Evolutionary conservation across 2,113 vertebrate species (phyloP).

Genomic region (Stigmatopora argus): DNA sequence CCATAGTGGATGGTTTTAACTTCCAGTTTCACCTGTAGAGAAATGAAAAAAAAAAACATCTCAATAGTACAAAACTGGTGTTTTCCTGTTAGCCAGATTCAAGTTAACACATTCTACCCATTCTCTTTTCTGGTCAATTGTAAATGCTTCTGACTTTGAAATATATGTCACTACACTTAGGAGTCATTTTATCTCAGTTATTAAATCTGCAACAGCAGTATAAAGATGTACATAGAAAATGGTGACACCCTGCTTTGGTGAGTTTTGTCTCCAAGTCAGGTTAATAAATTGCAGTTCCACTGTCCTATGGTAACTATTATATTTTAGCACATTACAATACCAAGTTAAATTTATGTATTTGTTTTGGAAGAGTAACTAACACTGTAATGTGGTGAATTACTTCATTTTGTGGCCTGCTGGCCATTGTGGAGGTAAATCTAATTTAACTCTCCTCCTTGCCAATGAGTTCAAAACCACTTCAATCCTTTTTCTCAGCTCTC

Average conservation of each 20-base stretch:
- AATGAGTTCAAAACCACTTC: background rate
- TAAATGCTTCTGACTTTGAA: too few relatives aligned
- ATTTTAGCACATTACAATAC: background rate
- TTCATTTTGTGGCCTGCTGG: background rate
- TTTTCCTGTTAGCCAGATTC: too few relatives aligned
- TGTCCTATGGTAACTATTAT: background rate
- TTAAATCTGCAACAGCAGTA: background rate
- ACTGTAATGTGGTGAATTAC: background rate
- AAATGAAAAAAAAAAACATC: constrained; percentile 50
- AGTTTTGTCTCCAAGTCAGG: background rate
- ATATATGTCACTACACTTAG: too few relatives aligned
- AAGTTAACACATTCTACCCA: too few relatives aligned
- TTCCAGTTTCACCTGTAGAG: constrained; percentile 66
- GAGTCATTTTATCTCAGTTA: background rate
- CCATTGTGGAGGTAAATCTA: background rate
- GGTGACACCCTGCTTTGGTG: background rate
- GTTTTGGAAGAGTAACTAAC: background rate
- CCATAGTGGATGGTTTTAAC: constrained; percentile 63
- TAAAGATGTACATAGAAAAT: background rate
- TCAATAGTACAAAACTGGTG: background rate
- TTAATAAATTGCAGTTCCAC: background rate
- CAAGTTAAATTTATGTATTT: background rate
- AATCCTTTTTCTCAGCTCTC: constrained; percentile 5
- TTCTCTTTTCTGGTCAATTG: too few relatives aligned
- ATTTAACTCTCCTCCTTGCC: background rate